A percentile compares a stretch with the other conserved stretches of the same genome.
phyloP scores from a whole-genome alignment of 2,113 vertebrate genomes.

The Mobula hypostoma region DNA sequence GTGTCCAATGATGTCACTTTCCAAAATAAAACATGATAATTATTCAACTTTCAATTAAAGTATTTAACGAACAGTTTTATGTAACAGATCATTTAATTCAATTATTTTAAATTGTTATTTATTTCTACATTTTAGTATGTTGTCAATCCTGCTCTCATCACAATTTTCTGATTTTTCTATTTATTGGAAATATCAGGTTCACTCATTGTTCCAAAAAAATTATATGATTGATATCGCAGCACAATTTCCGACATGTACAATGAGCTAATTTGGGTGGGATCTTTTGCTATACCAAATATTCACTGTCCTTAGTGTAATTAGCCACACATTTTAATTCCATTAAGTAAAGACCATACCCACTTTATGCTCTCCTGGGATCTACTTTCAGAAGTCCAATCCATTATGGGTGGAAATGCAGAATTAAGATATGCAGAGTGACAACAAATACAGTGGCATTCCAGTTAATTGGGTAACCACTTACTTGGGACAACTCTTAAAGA shows the following conservation, averaged over 20 bases:
- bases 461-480: too few species aligned
- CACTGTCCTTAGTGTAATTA: neutral
- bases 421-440: neutral
- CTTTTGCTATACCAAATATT: neutral
- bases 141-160: neutral
- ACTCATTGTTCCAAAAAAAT: neutral
- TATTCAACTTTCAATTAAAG: neutral
- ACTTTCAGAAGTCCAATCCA: constrained; percentile 16
- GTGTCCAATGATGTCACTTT: neutral
- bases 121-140: neutral
- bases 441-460: neutral
- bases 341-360: neutral
- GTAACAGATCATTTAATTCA: neutral
- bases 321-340: neutral
- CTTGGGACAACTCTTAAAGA: too few species aligned
- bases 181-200: neutral
- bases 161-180: neutral
- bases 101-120: neutral
- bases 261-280: neutral
- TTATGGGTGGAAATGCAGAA: neutral
- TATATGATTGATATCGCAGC: neutral
- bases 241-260: neutral
- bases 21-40: neutral
- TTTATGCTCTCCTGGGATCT: neutral
- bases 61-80: neutral